These are phyloP conservation scores for Lepeophtheirus nordmannii DNA, from an alignment of 2,888 invertebrate species.

Conservation along the genomic window DNA sequence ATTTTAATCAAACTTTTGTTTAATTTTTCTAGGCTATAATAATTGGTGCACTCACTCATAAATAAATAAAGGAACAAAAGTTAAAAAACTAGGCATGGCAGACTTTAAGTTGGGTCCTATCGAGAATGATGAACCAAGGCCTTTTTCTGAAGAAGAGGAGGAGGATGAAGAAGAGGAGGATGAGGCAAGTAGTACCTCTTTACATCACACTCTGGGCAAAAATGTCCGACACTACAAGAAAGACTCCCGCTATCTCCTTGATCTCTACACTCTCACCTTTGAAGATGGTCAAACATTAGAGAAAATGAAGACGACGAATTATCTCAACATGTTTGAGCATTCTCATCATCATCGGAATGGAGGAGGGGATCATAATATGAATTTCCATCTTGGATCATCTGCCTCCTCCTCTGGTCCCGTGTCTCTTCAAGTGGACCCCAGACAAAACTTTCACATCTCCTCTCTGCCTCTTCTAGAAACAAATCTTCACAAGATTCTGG, in stretches of 20 bases:
- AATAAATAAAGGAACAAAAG: too few species aligned
- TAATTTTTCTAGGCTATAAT: too few species aligned
- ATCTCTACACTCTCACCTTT: conserved; percentile 69
- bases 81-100: too few species aligned
- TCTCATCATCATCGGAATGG: too few species aligned
- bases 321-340: too few species aligned
- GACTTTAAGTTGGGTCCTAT: too few species aligned
- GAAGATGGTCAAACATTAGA: conserved; percentile 62
- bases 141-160: too few species aligned
- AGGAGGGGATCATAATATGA: neutral
- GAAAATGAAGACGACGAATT: conserved; percentile 24
- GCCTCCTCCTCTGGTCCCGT: neutral
- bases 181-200: too few species aligned
- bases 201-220: neutral
- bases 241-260: conserved; percentile 63
- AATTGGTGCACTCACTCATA: too few species aligned
- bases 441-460: neutral
- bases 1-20: too few species aligned
- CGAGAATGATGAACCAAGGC: too few species aligned
- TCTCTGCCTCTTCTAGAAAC: conserved; percentile 13
- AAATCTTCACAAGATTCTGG: conserved; percentile 20
- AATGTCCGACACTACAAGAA: conserved; percentile 62
- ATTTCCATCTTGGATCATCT: neutral
- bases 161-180: too few species aligned
- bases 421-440: neutral